These are phyloP conservation scores for Agonopterix heracliana DNA, from an alignment of 2,888 invertebrate genomes.

Conservation along the genomic window DNA sequence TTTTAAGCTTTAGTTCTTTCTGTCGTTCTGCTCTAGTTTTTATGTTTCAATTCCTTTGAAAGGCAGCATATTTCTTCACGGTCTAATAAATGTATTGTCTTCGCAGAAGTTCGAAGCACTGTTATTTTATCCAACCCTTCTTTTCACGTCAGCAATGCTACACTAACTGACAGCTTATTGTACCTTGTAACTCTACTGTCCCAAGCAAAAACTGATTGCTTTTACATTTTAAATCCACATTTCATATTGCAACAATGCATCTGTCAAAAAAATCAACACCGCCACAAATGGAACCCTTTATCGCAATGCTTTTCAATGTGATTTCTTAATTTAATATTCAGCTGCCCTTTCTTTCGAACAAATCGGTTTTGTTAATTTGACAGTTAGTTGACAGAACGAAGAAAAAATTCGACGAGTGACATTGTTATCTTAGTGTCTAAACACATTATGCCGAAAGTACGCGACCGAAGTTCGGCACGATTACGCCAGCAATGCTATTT, in stretches of 20 bases:
- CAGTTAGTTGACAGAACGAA: conserved; percentile 54
- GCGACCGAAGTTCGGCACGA: no score
- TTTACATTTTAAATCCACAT: conserved; percentile 42
- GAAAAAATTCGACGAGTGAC: conserved; percentile 28
- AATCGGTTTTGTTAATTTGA: conserved; percentile 63
- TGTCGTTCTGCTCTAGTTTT: no score
- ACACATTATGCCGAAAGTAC: no score
- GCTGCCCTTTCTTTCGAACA: conserved; percentile 44
- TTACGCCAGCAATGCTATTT: no score
- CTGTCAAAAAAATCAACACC: conserved; percentile 60
- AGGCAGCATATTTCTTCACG: not conserved
- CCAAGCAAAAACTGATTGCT: conserved; percentile 28
- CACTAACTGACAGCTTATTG: conserved; percentile 8
- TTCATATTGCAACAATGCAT: conserved; percentile 36
- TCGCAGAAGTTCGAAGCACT: not conserved
- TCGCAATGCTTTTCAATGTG: conserved; percentile 23
- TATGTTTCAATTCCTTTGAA: not conserved
- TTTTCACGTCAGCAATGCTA: conserved; percentile 3
- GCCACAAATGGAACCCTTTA: conserved; percentile 48
- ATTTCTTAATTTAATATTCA: conserved; percentile 56
- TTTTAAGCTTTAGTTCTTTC: no score
- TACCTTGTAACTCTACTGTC: conserved; percentile 2
- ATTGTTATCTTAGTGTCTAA: conserved; percentile 56
- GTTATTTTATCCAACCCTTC: conserved; percentile 6
- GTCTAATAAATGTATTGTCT: not conserved